phyloP scores from a whole-genome alignment of 2,888 invertebrate species.

The Erpobdella octoculata region DNA sequence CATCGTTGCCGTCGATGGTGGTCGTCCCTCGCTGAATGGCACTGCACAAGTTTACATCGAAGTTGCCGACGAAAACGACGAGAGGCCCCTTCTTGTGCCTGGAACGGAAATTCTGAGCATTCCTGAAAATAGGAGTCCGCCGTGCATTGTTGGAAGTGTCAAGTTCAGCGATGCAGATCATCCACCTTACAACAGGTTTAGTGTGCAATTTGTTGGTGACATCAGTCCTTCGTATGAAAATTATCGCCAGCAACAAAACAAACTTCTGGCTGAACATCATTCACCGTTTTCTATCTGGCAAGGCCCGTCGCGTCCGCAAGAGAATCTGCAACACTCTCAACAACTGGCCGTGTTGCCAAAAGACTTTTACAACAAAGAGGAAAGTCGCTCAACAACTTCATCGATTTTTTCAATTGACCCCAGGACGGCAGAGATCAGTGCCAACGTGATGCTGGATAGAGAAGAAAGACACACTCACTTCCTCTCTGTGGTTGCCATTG shows the following conservation, averaged over 20 bases:
- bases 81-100: constrained; percentile 19
- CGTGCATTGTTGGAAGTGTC: not conserved
- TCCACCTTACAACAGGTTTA: constrained; percentile 9
- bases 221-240: not conserved
- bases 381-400: not conserved
- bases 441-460: not conserved
- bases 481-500: constrained; percentile 3
- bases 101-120: not conserved
- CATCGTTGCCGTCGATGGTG: constrained; percentile 21
- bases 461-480: not conserved
- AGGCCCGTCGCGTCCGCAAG: not conserved
- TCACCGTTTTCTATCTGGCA: constrained; percentile 4
- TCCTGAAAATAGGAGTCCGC: not conserved
- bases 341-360: not conserved
- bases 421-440: not conserved
- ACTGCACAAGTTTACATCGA: constrained; percentile 4
- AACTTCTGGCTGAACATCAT: not conserved
- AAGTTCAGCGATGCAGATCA: constrained; percentile 7
- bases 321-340: not conserved
- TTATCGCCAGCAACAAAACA: not conserved
- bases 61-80: constrained; percentile 31
- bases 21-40: not conserved
- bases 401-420: not conserved
- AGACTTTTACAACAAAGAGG: too few species aligned
- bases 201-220: not conserved